Percentiles rank a stretch among this genome's conserved stretches.
phyloP scores from a whole-genome alignment of 2,113 vertebrate species.

The Vulpes lagopus region DNA sequence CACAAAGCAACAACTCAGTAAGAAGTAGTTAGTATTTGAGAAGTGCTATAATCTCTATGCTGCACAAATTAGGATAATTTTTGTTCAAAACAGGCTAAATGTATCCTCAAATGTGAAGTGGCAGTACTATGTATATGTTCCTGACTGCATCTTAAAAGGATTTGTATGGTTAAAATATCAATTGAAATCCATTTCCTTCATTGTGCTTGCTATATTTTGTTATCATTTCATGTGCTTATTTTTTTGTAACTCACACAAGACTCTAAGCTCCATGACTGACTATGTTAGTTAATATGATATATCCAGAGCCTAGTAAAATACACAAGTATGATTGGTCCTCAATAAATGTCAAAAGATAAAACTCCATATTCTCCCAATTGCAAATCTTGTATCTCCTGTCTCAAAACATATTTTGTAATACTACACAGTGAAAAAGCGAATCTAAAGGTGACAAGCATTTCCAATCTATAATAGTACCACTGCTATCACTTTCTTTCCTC shows the following conservation, averaged over 20 bases:
- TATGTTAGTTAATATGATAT: background rate
- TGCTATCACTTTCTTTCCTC: background rate
- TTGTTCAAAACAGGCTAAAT: background rate
- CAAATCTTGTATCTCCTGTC: background rate
- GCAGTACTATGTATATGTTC: background rate
- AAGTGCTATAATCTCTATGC: background rate
- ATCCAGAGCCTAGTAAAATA: background rate
- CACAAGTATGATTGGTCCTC: background rate
- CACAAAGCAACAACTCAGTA: background rate
- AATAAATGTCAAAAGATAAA: background rate
- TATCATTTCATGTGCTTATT: background rate
- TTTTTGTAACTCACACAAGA: slow-evolving; percentile 19
- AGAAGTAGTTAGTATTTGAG: slow-evolving; percentile 18
- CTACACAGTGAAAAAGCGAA: background rate
- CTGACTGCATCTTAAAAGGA: background rate
- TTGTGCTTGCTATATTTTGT: background rate
- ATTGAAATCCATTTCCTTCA: slow-evolving; percentile 6
- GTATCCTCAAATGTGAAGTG: background rate
- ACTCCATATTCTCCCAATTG: background rate
- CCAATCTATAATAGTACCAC: background rate
- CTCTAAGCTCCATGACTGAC: background rate
- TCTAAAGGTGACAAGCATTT: background rate
- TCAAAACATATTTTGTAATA: background rate
- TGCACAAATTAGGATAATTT: background rate
- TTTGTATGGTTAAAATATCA: background rate